Evolutionary conservation across 2,888 invertebrate genomes (phyloP).

Genomic region (Anthoptus insignis): DNA sequence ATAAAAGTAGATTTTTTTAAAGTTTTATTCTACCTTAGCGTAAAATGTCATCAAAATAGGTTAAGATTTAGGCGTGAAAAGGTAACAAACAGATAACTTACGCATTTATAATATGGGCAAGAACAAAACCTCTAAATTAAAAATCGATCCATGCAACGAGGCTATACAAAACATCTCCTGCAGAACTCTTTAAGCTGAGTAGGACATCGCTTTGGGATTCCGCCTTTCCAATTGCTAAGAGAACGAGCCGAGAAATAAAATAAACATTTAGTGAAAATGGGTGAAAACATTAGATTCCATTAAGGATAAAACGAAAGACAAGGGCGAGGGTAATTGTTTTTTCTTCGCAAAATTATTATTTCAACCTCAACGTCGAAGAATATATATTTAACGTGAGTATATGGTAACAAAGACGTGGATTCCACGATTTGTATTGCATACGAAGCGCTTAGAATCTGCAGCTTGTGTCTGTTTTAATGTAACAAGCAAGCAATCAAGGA

Average conservation of each 20-base stretch:
- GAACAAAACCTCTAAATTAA: neutral
- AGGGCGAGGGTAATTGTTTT: conserved; percentile 7
- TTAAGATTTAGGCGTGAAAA: too few species aligned
- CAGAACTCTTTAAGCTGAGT: conserved; percentile 3
- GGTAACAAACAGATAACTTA: too few species aligned
- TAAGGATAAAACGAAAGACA: conserved; percentile 15
- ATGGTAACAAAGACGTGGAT: too few species aligned
- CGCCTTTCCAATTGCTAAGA: conserved; percentile 8
- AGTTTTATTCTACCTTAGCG: too few species aligned
- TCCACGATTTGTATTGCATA: too few species aligned
- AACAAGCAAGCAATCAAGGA: too few species aligned
- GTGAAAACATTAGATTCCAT: conserved; percentile 18
- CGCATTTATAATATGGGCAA: neutral
- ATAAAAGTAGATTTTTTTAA: too few species aligned
- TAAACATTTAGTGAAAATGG: conserved; percentile 24
- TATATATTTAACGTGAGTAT: neutral
- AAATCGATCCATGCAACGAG: neutral
- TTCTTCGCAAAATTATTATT: conserved; percentile 5
- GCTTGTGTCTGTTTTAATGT: too few species aligned
- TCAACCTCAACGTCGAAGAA: neutral
- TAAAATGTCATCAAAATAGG: too few species aligned
- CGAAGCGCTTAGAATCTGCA: too few species aligned
- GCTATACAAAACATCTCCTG: conserved; percentile 2
- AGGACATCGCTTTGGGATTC: conserved; percentile 17
- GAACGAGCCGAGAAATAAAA: conserved; percentile 14